A percentile compares a stretch with the other conserved stretches of the same genome.
Evolutionary conservation across 2,797 vertebrate species (phyloP).

Genomic region (Lates japonicus): DNA sequence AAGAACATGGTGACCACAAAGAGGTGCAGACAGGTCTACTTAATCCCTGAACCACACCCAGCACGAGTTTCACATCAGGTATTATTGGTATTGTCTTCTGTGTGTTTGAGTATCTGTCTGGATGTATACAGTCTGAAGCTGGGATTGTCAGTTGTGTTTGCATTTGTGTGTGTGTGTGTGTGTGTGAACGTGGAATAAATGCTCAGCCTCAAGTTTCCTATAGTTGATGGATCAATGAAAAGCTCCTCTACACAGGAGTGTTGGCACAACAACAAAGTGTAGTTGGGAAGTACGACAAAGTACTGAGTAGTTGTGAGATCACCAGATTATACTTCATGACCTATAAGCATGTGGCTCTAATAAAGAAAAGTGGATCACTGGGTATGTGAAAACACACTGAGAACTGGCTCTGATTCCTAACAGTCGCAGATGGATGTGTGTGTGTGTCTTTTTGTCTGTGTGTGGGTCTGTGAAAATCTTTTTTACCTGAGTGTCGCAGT

Average conservation of each 20-base stretch:
- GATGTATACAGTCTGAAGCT: neutral
- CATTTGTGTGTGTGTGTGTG: neutral
- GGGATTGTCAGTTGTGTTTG: neutral
- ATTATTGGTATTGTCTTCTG: slow-evolving; percentile 10
- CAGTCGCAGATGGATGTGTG: slow-evolving; percentile 17
- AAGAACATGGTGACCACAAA: slow-evolving; percentile 34
- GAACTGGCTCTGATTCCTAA: slow-evolving; percentile 25
- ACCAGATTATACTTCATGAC: slow-evolving; percentile 62
- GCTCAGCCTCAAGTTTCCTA: neutral
- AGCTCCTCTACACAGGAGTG: slow-evolving; percentile 2
- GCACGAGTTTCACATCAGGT: slow-evolving; percentile 14
- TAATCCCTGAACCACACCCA: slow-evolving; percentile 39
- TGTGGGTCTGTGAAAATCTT: neutral
- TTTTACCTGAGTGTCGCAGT: neutral
- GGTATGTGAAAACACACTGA: slow-evolving; percentile 45
- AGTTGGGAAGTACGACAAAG: slow-evolving; percentile 14
- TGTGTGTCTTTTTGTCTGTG: slow-evolving; percentile 2
- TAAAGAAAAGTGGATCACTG: slow-evolving; percentile 48
- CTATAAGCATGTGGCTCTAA: slow-evolving; percentile 58
- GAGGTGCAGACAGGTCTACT: slow-evolving; percentile 29
- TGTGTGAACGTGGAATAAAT: neutral
- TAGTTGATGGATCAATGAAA: slow-evolving; percentile 14
- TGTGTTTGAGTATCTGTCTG: slow-evolving; percentile 19
- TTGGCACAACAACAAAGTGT: slow-evolving; percentile 31
- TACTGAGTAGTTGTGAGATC: slow-evolving; percentile 51